These are phyloP conservation scores for Hydrozoanthus gracilis DNA, from an alignment of 92 coral and sea anemone species.

Conservation along the genomic window DNA sequence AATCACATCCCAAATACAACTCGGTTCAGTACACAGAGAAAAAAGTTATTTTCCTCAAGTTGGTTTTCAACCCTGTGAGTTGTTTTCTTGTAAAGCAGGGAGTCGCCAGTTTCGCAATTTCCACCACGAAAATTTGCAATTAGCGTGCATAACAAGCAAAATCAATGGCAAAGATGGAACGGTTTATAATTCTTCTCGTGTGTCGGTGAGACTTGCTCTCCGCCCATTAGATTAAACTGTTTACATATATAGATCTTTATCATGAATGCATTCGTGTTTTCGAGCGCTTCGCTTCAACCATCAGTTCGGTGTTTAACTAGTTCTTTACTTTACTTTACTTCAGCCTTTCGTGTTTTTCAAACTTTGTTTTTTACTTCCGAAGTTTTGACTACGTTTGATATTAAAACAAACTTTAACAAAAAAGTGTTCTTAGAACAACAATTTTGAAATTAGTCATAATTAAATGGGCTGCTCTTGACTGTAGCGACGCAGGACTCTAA, in stretches of 20 bases:
- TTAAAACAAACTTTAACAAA: neutral
- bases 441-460: neutral
- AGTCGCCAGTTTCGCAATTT: neutral
- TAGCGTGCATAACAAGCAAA: neutral
- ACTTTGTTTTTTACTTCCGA: neutral
- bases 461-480: neutral
- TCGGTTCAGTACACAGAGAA: neutral
- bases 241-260: slow-evolving; percentile 15
- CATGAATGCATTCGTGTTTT: neutral
- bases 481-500: neutral
- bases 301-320: neutral
- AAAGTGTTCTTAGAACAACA: neutral
- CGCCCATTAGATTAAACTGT: slow-evolving; percentile 38
- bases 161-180: neutral
- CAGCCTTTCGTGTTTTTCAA: neutral
- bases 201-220: slow-evolving; percentile 17
- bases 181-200: neutral
- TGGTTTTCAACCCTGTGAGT: no score
- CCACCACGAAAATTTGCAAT: neutral
- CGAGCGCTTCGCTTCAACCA: neutral
- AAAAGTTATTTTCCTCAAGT: neutral
- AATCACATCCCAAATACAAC: no score
- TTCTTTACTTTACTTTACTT: neutral
- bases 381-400: no score
- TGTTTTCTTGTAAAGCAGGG: neutral